A percentile compares a stretch with the other conserved stretches of the same genome.
phyloP scores from a whole-genome alignment of 2,113 vertebrate genomes.

The Fukomys damarensis region DNA sequence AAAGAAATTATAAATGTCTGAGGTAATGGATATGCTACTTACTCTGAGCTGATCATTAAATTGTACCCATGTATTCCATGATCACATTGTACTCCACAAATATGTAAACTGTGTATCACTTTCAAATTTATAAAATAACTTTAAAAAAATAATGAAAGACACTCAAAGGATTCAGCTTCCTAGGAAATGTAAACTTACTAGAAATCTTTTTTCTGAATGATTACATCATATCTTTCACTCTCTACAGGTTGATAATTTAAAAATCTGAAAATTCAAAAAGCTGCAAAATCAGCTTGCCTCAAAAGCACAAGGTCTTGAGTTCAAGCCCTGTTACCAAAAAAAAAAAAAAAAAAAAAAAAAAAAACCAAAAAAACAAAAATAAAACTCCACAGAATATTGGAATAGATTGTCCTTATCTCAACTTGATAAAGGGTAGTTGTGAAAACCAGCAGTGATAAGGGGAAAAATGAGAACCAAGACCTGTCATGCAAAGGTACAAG shows the following conservation, averaged over 20 bases:
- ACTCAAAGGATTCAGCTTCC: neutral
- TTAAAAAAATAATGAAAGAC: neutral
- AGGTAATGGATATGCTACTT: neutral
- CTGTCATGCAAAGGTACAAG: too few relatives aligned
- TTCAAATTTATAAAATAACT: neutral
- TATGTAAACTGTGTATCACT: neutral
- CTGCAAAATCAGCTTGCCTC: too few relatives aligned
- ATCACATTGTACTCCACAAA: neutral
- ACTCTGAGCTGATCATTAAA: neutral
- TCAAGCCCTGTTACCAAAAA: too few relatives aligned
- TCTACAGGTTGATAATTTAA: neutral
- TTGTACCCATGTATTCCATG: neutral
- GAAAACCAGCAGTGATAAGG: too few relatives aligned
- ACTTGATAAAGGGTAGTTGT: too few relatives aligned
- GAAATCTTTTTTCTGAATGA: slow-evolving; percentile 21
- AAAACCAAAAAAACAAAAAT: too few relatives aligned
- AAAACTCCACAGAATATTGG: too few relatives aligned
- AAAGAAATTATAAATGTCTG: neutral
- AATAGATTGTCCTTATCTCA: too few relatives aligned
- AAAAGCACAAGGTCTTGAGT: too few relatives aligned
- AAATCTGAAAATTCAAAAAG: neutral
- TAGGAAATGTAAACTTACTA: slow-evolving; percentile 13
- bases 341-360: too few relatives aligned
- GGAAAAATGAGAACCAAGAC: too few relatives aligned
- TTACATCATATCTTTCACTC: neutral